A percentile compares a stretch with the other conserved stretches of the same genome.
Evolutionary conservation across 2,113 vertebrate genomes (phyloP).

Genomic region (Podarcis muralis): DNA sequence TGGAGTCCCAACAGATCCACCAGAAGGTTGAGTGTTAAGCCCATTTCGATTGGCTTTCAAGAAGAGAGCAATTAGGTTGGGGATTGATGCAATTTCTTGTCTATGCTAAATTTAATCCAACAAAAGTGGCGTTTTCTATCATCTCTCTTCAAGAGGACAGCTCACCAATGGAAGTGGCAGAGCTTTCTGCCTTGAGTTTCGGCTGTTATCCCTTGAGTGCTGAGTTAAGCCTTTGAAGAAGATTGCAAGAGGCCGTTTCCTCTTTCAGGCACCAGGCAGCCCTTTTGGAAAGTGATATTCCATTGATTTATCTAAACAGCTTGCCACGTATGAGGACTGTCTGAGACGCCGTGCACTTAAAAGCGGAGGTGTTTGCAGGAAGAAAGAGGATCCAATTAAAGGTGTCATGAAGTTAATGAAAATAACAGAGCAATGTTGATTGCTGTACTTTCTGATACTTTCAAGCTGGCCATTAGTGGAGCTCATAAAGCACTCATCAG

Average conservation of each 20-base stretch:
- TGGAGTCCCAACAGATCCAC: constrained; percentile 53
- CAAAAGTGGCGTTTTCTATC: constrained; percentile 12
- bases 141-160: background rate
- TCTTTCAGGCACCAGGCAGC: background rate
- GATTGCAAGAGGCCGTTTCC: background rate
- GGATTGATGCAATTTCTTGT: constrained; percentile 50
- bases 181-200: constrained; percentile 19
- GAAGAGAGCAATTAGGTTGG: constrained; percentile 56
- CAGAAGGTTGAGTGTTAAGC: constrained; percentile 38
- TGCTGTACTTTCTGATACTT: constrained; percentile 18
- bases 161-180: constrained; percentile 18
- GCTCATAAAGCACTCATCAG: background rate
- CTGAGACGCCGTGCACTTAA: background rate
- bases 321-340: background rate
- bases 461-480: background rate
- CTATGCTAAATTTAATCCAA: background rate
- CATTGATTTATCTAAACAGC: constrained; percentile 23
- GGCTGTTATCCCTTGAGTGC: background rate
- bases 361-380: constrained; percentile 19
- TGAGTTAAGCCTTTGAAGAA: constrained; percentile 17
- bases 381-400: constrained; percentile 36
- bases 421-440: constrained; percentile 1
- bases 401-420: constrained; percentile 16
- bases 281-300: background rate
- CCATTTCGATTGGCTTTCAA: constrained; percentile 39